A percentile compares a stretch with the other conserved stretches of the same genome.
Evolutionary conservation across 1,140 invertebrate species (phyloP).

Genomic region (Temnothorax nylanderi): DNA sequence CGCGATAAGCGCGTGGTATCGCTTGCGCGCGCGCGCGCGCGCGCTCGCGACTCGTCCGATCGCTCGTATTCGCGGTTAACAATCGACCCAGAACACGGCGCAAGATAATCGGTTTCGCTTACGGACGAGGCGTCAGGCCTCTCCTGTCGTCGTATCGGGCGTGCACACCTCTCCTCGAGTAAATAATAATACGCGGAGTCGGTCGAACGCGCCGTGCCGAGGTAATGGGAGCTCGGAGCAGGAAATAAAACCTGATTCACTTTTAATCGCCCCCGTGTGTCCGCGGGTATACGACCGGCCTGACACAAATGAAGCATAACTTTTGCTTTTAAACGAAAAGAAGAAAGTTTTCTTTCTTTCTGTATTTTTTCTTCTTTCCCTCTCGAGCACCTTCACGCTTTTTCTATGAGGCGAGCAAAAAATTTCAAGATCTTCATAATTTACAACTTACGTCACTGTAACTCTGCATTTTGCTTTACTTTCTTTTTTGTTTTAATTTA

Average conservation of each 20-base stretch:
- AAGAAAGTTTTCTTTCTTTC: not conserved
- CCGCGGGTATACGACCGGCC: conserved; percentile 30
- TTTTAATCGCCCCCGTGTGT: conserved; percentile 65
- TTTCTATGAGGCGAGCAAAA: not conserved
- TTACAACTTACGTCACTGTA: not conserved
- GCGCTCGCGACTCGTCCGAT: conserved; percentile 9
- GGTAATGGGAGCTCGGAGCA: conserved; percentile 69
- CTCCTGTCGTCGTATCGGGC: not conserved
- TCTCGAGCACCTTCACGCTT: not conserved
- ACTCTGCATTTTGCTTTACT: not conserved
- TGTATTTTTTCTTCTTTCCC: not conserved
- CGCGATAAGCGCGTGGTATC: conserved; percentile 2
- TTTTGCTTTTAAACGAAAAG: conserved; percentile 44
- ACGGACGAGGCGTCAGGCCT: not conserved
- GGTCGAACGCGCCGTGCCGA: conserved; percentile 17
- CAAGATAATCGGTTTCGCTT: conserved; percentile 36
- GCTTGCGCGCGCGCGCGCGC: not conserved
- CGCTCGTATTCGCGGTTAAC: conserved; percentile 55
- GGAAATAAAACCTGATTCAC: conserved; percentile 75
- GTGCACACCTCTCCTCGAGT: conserved; percentile 12
- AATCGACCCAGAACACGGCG: conserved; percentile 65
- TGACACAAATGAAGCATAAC: conserved; percentile 62
- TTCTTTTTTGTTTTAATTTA: not conserved
- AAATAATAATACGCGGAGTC: conserved; percentile 54
- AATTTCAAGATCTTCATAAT: not conserved